Base-by-base conservation (phyloP, 2,888 invertebrate genomes). In the Crocallis elinguaria region DNA sequence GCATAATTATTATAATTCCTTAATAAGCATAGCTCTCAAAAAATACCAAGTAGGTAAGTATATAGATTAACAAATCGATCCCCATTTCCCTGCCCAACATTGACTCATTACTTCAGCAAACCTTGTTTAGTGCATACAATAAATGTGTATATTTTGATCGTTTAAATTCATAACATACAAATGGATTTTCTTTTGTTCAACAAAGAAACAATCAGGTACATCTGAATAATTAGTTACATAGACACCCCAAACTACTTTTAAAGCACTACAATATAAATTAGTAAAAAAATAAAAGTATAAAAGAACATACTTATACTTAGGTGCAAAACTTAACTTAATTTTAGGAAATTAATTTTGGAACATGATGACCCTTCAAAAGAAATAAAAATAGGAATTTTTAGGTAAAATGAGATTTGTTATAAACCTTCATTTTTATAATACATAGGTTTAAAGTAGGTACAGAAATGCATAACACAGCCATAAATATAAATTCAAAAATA, bases 391-490 rank as follows among this genome's bases (percentile, higher is more conserved):
- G 33, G 43, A 53, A 53, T 43, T 19, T 7, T 36, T 36, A 33
- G 11, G 2, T 29, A 16, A 16, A 14, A 13, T 35, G 21, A 30
- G 36, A 36, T 52, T 30, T 52, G 23, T 32, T 7, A 45, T 9
- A 2, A 50, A 50, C 42, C 36, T n/a, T 12, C 8, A 14, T 11
- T 16, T 43, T 8, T 0, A 33, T n/a, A n/a, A n/a, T n/a, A n/a
- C n/a, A n/a, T n/a, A n/a, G n/a, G 7, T 7, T n/a, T 25, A 25
- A 9, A 7, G 25, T 25, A n/a, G 27, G 9, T 30, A 45, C 33
- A 45, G 46, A 69, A 70, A 69, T 67, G 69, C 67, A 17, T 39
- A 63, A 60, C 71, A 71, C 71, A 71, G 69, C 70, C 70, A 63
- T 53, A 49, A 48, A 57, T 9, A 56, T 48, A 43, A 46, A 48